Conservation (phyloP, 2,888 invertebrate species). For the Idaea straminata region DNA sequence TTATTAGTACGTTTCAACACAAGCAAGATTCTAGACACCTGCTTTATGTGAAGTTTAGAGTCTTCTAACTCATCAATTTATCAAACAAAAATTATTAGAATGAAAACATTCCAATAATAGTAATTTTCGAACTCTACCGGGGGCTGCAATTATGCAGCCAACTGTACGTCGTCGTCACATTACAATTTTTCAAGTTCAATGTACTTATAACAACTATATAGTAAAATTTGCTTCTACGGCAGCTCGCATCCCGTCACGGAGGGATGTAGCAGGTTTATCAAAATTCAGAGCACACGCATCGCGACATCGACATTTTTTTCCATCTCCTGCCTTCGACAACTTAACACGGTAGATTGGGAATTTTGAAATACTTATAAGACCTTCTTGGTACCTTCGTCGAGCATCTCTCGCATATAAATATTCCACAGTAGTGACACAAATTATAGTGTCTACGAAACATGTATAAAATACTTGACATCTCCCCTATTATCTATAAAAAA, state of each 20-base stretch:
- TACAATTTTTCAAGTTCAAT: too few relatives aligned
- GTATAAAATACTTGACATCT: conserved; percentile 29
- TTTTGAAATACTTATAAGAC: conserved; percentile 48
- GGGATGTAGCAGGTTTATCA: conserved; percentile 33
- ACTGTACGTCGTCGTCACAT: too few relatives aligned
- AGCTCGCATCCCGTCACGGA: neutral
- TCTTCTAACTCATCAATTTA: too few relatives aligned
- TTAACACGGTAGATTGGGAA: conserved; percentile 59
- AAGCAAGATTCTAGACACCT: too few relatives aligned
- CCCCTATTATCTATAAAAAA: too few relatives aligned
- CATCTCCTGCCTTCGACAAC: conserved; percentile 51
- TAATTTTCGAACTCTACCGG: too few relatives aligned
- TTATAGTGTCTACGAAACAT: conserved; percentile 36
- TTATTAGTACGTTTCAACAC: too few relatives aligned
- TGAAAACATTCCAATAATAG: too few relatives aligned
- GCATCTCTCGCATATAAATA: conserved; percentile 48
- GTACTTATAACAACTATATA: neutral
- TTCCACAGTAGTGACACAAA: conserved; percentile 39
- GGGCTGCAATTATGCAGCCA: too few relatives aligned
- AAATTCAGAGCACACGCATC: conserved; percentile 53
- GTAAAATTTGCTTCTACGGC: neutral
- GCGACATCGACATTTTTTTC: conserved; percentile 49
- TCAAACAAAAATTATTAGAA: too few relatives aligned
- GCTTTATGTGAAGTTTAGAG: too few relatives aligned
- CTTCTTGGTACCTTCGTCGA: conserved; percentile 39